These are phyloP conservation scores for Halocaridina rubra DNA, from an alignment of 2,888 invertebrate species.

Conservation along the genomic window DNA sequence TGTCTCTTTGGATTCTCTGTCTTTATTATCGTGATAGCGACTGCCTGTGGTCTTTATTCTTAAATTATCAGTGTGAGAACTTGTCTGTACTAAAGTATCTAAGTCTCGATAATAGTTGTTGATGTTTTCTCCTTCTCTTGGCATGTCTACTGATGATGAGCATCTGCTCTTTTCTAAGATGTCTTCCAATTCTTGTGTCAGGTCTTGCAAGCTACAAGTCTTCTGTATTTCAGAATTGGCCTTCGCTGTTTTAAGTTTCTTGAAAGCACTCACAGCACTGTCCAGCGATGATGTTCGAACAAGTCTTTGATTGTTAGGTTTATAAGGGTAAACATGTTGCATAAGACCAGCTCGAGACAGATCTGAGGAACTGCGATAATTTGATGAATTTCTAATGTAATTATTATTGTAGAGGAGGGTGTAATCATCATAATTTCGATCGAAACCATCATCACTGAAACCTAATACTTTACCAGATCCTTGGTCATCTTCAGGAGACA, in stretches of 20 bases:
- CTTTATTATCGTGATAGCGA: not conserved
- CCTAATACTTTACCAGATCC: no score
- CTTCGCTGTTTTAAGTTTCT: not conserved
- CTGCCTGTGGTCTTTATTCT: not conserved
- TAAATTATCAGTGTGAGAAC: not conserved
- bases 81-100: not conserved
- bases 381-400: not conserved
- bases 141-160: constrained; percentile 20
- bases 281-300: constrained; percentile 38
- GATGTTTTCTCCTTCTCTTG: not conserved
- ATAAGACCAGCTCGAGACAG: constrained; percentile 23
- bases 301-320: constrained; percentile 21
- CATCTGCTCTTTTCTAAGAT: constrained; percentile 37
- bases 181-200: constrained; percentile 40
- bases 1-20: no score
- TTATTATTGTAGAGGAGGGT: not conserved
- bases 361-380: constrained; percentile 45
- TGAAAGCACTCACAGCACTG: constrained; percentile 6
- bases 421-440: not conserved
- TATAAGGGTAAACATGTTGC: constrained; percentile 22
- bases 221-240: constrained; percentile 18
- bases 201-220: constrained; percentile 42
- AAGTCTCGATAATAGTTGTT: no score
- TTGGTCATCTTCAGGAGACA: constrained; percentile 32
- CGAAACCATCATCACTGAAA: no score